phyloP scores from a whole-genome alignment of 2,113 vertebrate genomes.

The Upupa epops region DNA sequence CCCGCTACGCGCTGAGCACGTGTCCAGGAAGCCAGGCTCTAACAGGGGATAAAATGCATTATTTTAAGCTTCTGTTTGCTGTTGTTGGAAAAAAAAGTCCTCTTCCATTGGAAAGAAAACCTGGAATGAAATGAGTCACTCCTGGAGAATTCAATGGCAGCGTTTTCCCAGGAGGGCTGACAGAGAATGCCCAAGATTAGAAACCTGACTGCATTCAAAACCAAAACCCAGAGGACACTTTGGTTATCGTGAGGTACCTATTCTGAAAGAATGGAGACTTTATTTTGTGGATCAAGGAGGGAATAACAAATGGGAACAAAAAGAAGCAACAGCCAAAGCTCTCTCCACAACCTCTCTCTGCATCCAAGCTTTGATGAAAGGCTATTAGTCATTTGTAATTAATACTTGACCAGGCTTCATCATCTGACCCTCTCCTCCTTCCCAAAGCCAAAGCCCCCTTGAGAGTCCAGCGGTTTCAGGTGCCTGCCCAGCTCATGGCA shows the following conservation, averaged over 20 bases:
- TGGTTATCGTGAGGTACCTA: not conserved
- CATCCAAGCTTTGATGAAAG: not conserved
- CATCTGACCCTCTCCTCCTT: not conserved
- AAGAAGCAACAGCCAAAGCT: not conserved
- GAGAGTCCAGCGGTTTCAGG: not conserved
- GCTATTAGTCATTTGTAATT: not conserved
- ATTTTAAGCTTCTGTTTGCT: constrained; percentile 50
- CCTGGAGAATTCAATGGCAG: constrained; percentile 54
- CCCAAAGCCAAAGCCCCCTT: not conserved
- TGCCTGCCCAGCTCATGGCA: not conserved
- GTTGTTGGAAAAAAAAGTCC: constrained; percentile 37
- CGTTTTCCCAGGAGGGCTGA: constrained; percentile 15
- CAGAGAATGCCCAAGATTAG: constrained; percentile 62
- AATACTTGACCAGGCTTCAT: not conserved
- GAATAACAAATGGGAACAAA: fast-evolving
- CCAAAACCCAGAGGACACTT: not conserved
- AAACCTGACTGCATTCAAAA: constrained; percentile 33
- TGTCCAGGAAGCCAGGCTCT: not conserved
- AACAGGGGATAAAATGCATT: not conserved
- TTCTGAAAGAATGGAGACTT: not conserved
- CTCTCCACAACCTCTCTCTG: not conserved
- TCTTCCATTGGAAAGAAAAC: constrained; percentile 57
- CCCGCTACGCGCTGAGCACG: not conserved
- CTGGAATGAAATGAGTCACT: constrained; percentile 63
- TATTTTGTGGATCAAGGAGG: not conserved